Evolutionary conservation across 1,140 invertebrate genomes (phyloP).

Genomic region (Meloidogyne exigua): DNA sequence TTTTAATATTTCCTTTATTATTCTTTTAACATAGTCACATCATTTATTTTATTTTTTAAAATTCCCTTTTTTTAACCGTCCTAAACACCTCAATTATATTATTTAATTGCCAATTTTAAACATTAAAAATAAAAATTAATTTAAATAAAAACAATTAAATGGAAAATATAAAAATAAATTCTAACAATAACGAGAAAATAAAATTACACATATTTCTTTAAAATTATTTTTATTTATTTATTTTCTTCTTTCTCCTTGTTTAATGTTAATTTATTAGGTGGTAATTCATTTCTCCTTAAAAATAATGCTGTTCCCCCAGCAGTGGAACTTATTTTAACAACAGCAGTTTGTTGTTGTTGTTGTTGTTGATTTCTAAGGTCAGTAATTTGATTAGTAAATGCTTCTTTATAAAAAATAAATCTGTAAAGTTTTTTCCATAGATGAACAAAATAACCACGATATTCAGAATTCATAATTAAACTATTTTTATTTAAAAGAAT

Average conservation of each 20-base stretch:
- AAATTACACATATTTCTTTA: too few relatives aligned
- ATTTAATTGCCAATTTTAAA: not conserved
- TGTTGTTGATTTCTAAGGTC: not conserved
- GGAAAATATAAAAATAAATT: not conserved
- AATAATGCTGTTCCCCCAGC: not conserved
- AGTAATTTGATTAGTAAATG: not conserved
- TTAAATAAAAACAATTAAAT: not conserved
- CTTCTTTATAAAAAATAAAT: not conserved
- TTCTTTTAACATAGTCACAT: not conserved
- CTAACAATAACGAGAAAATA: too few relatives aligned
- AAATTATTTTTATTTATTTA: not conserved
- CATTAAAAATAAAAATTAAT: not conserved
- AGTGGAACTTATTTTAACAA: not conserved
- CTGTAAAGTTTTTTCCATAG: not conserved
- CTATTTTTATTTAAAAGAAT: not conserved
- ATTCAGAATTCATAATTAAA: slow-evolving; percentile 26
- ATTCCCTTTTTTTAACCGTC: not conserved
- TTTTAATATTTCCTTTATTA: not conserved
- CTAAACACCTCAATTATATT: not conserved
- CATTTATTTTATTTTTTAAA: not conserved
- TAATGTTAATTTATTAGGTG: too few relatives aligned
- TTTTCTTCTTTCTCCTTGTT: not conserved
- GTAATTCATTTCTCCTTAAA: not conserved
- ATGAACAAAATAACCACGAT: slow-evolving; percentile 5
- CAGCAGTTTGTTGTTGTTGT: not conserved